Evolutionary conservation across 2,888 invertebrate species (phyloP).

Genomic region (Drosophila dives): DNA sequence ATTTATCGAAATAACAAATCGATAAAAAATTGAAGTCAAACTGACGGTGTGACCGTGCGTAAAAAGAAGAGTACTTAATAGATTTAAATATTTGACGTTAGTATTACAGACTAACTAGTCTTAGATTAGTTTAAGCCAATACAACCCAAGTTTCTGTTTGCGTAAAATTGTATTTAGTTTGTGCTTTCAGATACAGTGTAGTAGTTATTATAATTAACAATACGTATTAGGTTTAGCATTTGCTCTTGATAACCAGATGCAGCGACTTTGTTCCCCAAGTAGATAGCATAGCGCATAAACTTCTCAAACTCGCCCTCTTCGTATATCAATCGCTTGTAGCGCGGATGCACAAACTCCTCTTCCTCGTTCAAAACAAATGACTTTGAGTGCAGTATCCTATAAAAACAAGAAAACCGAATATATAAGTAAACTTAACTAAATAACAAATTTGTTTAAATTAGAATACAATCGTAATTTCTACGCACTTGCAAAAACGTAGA

Average conservation of each 20-base stretch:
- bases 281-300: conserved; percentile 83
- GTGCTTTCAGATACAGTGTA: conserved; percentile 65
- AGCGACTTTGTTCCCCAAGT: conserved; percentile 84
- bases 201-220: conserved; percentile 84
- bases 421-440: background rate
- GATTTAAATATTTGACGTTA: background rate
- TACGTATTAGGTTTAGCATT: conserved; percentile 83
- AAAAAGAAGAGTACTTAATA: background rate
- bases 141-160: background rate
- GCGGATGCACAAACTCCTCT: conserved; percentile 80
- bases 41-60: conserved; percentile 22
- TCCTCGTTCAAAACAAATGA: conserved; percentile 72
- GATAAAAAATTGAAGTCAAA: conserved; percentile 23
- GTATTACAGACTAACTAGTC: background rate
- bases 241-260: conserved; percentile 84
- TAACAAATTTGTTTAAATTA: background rate
- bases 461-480: background rate
- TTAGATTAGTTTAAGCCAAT: background rate
- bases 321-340: conserved; percentile 80
- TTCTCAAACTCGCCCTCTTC: conserved; percentile 84
- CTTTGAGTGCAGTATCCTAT: conserved; percentile 81
- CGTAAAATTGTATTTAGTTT: conserved; percentile 11
- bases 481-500: conserved; percentile 86
- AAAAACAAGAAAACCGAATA: background rate
- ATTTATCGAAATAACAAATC: conserved; percentile 36